A percentile compares a stretch with the other conserved stretches of the same genome.
phyloP scores from a whole-genome alignment of 2,113 vertebrate genomes.

The Hiodon alosoides region DNA sequence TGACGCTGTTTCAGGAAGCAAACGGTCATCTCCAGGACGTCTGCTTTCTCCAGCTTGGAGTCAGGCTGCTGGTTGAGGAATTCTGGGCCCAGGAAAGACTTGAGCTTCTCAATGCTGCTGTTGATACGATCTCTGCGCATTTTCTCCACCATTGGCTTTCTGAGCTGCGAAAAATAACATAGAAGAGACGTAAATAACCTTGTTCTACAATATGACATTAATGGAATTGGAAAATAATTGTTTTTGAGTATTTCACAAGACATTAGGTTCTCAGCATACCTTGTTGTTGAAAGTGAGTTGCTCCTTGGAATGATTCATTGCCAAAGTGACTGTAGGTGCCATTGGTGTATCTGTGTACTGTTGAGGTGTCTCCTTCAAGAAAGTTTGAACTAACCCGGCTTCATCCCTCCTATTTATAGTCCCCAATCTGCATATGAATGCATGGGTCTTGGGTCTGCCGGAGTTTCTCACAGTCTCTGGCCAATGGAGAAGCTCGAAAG shows the following conservation, averaged over 20 bases:
- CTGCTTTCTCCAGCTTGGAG: constrained; percentile 55
- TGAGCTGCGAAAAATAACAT: neutral
- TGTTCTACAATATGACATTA: no score
- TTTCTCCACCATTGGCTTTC: constrained; percentile 21
- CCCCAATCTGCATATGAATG: constrained; percentile 42
- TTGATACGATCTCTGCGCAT: constrained; percentile 22
- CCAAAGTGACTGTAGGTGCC: constrained; percentile 15
- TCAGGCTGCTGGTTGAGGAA: constrained; percentile 52
- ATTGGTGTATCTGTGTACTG: constrained; percentile 19
- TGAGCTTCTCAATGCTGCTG: constrained; percentile 15
- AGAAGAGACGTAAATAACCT: neutral
- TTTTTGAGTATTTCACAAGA: neutral
- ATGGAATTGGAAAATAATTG: neutral
- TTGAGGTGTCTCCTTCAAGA: neutral
- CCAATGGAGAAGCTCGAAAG: constrained; percentile 31
- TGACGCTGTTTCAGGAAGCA: constrained; percentile 59
- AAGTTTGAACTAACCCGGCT: constrained; percentile 1
- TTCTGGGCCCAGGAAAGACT: constrained; percentile 29
- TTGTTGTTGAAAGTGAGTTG: constrained; percentile 10
- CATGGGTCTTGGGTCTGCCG: constrained; percentile 38
- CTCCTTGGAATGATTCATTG: constrained; percentile 14
- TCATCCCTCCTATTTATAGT: constrained; percentile 20
- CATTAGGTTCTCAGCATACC: constrained; percentile 2
- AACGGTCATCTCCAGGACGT: constrained; percentile 53
- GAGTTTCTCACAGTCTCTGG: constrained; percentile 43